Base-by-base conservation (phyloP, 2,113 vertebrate species). In the Larimichthys crocea region DNA sequence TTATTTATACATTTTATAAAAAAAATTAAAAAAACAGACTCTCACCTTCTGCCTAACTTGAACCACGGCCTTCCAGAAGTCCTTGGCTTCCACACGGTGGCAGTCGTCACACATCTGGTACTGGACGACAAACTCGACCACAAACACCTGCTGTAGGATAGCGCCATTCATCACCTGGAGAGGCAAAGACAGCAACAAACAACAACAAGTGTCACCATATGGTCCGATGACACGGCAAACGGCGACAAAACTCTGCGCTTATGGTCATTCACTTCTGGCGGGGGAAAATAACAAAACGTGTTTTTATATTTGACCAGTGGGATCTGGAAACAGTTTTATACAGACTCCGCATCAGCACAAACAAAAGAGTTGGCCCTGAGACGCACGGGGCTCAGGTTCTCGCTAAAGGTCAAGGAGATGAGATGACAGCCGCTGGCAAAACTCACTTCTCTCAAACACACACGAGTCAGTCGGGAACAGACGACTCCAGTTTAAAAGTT, bases 41-140 rank as follows among this genome's bases (percentile, higher is more conserved):
- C 66, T 57, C 91, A 99, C 98, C 97, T 99, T 99, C 86, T 99
- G 98, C 64, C 98, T 93, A 64, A 99, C 96, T 96, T 99, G 98
- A 75, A 99, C 96, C 10, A 99, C 97, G 3, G 97, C 96, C 72
- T 99, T 99, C 98, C 98, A 99, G 92, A 97, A 99, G 92, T 99
- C 98, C 76, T 99, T 99, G 53, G 98, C 98, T 93, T 99, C 98
- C 53, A 99, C 96, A 69, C 98, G 96, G 19, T 99, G 98, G 86
- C 98, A 99, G 90, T 99, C 98, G 56, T 97, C 97, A 86, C 98
- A 99, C 98, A 99, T 99, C 66, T 99, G 98, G 26, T 93, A 89
- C 89, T 96, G 96, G 66, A 99, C 80, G 70, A 96, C 84, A 67
- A 96, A 99, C 83, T 99, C 98, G 11, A 99, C 96, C 82, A 99